Evolutionary conservation across 2,113 vertebrate genomes (phyloP), one percentile per base, ranked within the genome.

Genomic region (Antennarius striatus): DNA sequence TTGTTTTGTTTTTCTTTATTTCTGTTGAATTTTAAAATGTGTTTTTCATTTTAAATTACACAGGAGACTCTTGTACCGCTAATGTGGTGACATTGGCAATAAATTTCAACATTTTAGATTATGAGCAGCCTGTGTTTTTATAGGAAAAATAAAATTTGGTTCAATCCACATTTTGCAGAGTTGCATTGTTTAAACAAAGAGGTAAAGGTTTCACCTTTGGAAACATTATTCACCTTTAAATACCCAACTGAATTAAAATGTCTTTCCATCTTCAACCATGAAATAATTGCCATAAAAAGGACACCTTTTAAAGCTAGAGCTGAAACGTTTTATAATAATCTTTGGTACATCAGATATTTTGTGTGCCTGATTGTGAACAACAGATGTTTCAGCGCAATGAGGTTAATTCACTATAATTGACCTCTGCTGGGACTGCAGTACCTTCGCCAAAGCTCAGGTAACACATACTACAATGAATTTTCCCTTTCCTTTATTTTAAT

Each of bases 341-440:
- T 36, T 36, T 36, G 32, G 5, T 36, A 7, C 32, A 36, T 36
- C 32, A 36, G 32, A 6, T 6, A 36, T 36, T 36, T 36, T 36
- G 22, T 22, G 22, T 22, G 22, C 22, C 22, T 22, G 22, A 22
- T 22, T 22, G 22, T 22, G 2, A 22, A 22, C 22, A 22, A 22
- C 22, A 22, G 22, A 22, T 22, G 1, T 22, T 22, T 22, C 22
- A 22, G 22, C 22, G 22, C 22, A 22, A 22, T 22, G 22, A 22
- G 22, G 22, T 22, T 22, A 22, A 57, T 56, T 63, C 30, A 52
- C 61, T 71, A 67, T 48, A 40, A 71, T 8, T 50, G 46, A 63
- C 65, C 81, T 77, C 56, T 63, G n/a, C 59, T 39, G 14, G 47
- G 48, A 51, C 40, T 50, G 30, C 13, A 56, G 53, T 63, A 22